Evolutionary conservation across 2,113 vertebrate species (phyloP).

Genomic region (Brachyhypopomus occidentalis): DNA sequence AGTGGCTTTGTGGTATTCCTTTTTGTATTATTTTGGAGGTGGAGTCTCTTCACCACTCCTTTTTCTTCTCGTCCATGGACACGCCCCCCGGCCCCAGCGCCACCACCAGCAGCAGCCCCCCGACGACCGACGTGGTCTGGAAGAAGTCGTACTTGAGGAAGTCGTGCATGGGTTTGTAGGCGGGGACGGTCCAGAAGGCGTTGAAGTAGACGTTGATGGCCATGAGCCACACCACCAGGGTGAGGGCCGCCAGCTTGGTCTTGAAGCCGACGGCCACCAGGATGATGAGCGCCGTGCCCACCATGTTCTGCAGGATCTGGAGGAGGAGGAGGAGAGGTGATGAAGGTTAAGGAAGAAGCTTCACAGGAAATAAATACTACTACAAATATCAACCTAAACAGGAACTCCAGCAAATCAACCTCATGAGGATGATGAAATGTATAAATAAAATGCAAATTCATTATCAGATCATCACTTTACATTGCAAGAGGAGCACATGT

Average conservation of each 20-base stretch:
- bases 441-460: too few relatives aligned
- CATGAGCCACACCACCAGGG: conserved; percentile 94
- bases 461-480: too few relatives aligned
- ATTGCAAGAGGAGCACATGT: too few relatives aligned
- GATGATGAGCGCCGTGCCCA: conserved; percentile 93
- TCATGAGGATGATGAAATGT: too few relatives aligned
- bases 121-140: conserved; percentile 98
- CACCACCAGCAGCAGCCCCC: conserved; percentile 93
- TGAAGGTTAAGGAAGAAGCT: too few relatives aligned
- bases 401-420: too few relatives aligned
- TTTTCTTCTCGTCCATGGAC: conserved; percentile 99
- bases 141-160: conserved; percentile 99
- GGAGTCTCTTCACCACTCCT: conserved; percentile 84
- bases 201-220: conserved; percentile 97
- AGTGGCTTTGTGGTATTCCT: conserved; percentile 51
- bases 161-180: conserved; percentile 98
- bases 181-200: conserved; percentile 93
- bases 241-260: conserved; percentile 94
- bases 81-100: conserved; percentile 96
- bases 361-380: too few relatives aligned
- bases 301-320: conserved; percentile 96
- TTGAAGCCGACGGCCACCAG: conserved; percentile 97
- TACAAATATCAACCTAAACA: too few relatives aligned
- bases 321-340: neutral
- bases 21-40: neutral